Evolutionary conservation across 2,888 invertebrate species (phyloP), one percentile per base, ranked within the genome.

Genomic region (Microctonus hyperodae): DNA sequence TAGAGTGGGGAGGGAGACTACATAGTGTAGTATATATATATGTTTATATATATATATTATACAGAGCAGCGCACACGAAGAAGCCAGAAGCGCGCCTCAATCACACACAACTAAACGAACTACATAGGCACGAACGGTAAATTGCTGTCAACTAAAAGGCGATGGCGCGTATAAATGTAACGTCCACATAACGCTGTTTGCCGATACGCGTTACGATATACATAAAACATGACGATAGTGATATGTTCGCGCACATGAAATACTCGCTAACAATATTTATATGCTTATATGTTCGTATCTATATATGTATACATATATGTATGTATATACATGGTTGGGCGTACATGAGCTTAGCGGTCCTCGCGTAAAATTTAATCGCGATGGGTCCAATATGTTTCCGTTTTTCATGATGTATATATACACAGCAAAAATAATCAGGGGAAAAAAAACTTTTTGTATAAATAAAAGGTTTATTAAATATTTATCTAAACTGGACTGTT

Each of bases 191-290:
- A 28, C 44, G 44, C 44, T 59, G 65, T 60, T 60, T 65, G 68
- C 59, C 71, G 62, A 69, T 70, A 67, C 56, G 65, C 60, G 56
- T 57, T 44, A 55, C 66, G 64, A 68, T 68, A 64, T 64, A 71
- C 66, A 70, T 71, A 71, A 71, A 68, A 71, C 71, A 71, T 70
- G 67, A 68, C 68, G 53, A 20, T 33, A 25, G 60, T 23, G 53
- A 60, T 65, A 59, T 53, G 60, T 40, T 53, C 33, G 33, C 62
- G n/a, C 35, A 48, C 57, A 31, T n/a, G 55, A 13, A 57, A 64
- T 50, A 35, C 50, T 22, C 64, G 60, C 57, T 60, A 58, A 51
- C 16, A n/a, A n/a, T 44, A 44, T 55, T 28, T 3, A 28, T 28
- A 53, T 53, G 33, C n/a, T 28, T 55, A 56, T 56, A 10, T 56